Evolutionary conservation across 2,797 vertebrate species (phyloP).

Genomic region (Hemibagrus guttatus): DNA sequence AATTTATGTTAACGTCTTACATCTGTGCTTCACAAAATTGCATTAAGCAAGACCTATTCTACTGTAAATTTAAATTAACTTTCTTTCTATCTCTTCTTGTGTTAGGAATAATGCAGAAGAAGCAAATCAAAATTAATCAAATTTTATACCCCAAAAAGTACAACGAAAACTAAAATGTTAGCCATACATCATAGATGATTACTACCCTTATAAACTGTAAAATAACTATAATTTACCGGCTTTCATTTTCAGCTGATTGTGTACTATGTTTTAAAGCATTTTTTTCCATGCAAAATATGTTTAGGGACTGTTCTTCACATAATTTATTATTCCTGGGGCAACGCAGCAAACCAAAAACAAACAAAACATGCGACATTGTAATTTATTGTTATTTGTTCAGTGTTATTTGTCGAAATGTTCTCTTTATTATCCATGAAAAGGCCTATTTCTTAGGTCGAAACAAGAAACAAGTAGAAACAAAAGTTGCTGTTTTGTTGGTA

Average conservation of each 20-base stretch:
- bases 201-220: background rate
- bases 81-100: background rate
- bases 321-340: background rate
- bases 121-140: background rate
- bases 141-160: background rate
- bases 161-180: background rate
- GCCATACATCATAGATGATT: background rate
- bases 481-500: background rate
- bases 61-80: background rate
- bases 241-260: background rate
- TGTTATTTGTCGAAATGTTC: background rate
- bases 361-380: background rate
- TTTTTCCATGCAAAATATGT: background rate
- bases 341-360: background rate
- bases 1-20: background rate
- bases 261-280: background rate
- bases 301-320: background rate
- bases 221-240: background rate
- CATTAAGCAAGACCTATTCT: background rate
- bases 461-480: background rate
- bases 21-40: background rate
- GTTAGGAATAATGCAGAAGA: background rate
- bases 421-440: background rate
- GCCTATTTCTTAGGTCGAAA: fast-evolving
- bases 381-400: background rate